Evolutionary conservation across 30 jellyfish, hydroid and myxozoan species (phyloP), one percentile per base, ranked within the genome.

Genomic region (Aurelia aurita complex sp. Pacific): DNA sequence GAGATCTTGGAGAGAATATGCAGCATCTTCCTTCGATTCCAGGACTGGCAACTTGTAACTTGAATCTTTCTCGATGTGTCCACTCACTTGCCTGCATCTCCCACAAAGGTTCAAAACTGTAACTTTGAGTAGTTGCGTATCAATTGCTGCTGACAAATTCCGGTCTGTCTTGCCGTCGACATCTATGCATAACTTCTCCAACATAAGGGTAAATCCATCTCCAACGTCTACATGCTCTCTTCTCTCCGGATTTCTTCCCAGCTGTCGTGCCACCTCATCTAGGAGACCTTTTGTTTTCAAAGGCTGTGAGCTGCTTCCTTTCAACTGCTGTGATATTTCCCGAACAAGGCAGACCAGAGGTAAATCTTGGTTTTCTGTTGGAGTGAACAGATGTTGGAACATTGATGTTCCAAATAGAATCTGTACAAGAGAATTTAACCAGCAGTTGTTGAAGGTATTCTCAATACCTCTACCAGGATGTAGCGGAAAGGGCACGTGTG

Each of bases 381-480:
- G 29, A 23, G 29, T 23, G 29, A 23, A 23, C 29, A 23, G 29
- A 23, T 23, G 29, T 23, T 23, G 29, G 29, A 23, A 23, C 29
- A 69, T 19, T 10, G 85, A 53, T 8, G 85, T 51, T 13, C 73
- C 73, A 17, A 35, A 42, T 10, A 74, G n/a, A 42, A 74, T 13
- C 55, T 74, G 85, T 51, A 74, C 9, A 12, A 74, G 51, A 40
- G 74, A 16, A 35, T 74, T 74, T 34, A 74, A 17, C 73, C 85
- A 74, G 73, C 85, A 74, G 33, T 74, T 74, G 73, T 74, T 74
- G 43, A 74, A 74, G 16, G 73, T 10, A 51, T 74, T 74, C 16
- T 46, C 32, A 8, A 74, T 74, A 40, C 85, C 85, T 7, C 73
- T 10, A n/a, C 14, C 32, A 23, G 80, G 11, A 38, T 5, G 12